Evolutionary conservation across 2,888 invertebrate genomes (phyloP), one percentile per base, ranked within the genome.

Genomic region (Griposia aprilina): DNA sequence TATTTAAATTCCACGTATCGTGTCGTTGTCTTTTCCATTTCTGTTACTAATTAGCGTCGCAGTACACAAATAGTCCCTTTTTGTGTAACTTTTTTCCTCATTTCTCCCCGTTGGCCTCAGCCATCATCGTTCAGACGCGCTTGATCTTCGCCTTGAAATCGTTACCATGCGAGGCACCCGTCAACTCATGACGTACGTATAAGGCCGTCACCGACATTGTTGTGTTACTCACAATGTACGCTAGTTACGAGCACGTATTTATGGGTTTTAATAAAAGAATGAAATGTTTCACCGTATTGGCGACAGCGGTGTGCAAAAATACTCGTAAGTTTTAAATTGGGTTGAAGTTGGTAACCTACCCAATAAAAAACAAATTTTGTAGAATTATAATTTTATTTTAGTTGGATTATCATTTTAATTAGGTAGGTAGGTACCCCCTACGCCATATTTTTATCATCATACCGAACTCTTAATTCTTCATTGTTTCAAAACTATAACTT

Each of bases 61-160:
- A 26, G 26, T 26, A 45, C 48, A 36, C 5, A 82, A 82, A 82
- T 57, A 78, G 48, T 75, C 1, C 6, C 30, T 15, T 55, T 66
- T 36, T 66, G 11, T 4, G 15, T 41, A 10, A 45, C 1, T 50
- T 60, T 57, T 52, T 45, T 48, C 36, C 30, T 4, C 59, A 67
- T 85, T 71, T 59, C 36, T 50, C 66, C 59, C 23, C 13, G 36
- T 11, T 45, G 74, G 68, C 83, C 70, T 73, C 62, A 52, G 23
- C 2, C 55, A 66, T 59, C 69, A 78, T 23, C 55, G 26, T 26
- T 76, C 80, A 68, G 67, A 52, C 48, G 66, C 62, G 30, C 23
- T 71, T 82, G 65, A 71, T 76, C 63, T 69, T 84, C 26, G 60
- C 87, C 88, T 87, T 88, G 88, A 87, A 69, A 55, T 23, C 55